Percentiles rank a stretch among this genome's conserved stretches.
phyloP scores from a whole-genome alignment of 2,113 vertebrate species.

The Spilogale gracilis region DNA sequence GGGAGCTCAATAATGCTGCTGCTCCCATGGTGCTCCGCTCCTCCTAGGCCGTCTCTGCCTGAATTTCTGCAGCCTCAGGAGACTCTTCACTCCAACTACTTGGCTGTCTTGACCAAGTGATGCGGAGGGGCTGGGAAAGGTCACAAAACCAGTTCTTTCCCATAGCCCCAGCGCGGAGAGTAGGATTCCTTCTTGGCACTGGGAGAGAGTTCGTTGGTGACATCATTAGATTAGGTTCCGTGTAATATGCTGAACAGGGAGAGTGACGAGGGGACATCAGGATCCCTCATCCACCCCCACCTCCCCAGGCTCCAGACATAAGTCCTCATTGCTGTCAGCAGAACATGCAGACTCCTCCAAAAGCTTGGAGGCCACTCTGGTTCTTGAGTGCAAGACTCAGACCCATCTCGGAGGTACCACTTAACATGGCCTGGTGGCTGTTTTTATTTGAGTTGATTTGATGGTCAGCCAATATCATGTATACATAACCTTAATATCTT shows the following conservation, averaged over 20 bases:
- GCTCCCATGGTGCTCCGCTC: fast-evolving
- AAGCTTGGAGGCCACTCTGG: not conserved
- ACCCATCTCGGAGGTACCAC: not conserved
- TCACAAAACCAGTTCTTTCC: slow-evolving; percentile 66
- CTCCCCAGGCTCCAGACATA: not conserved
- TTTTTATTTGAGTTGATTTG: not conserved
- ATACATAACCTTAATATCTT: not conserved
- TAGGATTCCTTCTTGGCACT: not conserved
- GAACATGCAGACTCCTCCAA: not conserved
- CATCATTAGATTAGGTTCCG: not conserved
- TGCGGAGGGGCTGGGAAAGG: slow-evolving; percentile 63
- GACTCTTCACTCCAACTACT: not conserved
- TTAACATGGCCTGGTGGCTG: not conserved
- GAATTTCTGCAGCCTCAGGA: not conserved
- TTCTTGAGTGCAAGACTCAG: not conserved
- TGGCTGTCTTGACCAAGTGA: not conserved
- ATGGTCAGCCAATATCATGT: not conserved
- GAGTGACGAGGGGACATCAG: not conserved
- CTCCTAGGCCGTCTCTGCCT: not conserved
- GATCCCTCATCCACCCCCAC: fast-evolving
- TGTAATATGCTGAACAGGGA: not conserved
- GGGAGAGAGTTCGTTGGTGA: not conserved
- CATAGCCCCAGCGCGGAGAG: slow-evolving; percentile 23
- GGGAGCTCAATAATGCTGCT: fast-evolving
- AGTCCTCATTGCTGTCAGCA: fast-evolving